Evolutionary conservation across 2,797 vertebrate genomes (phyloP).

Genomic region (Sarcophilus harrisii): DNA sequence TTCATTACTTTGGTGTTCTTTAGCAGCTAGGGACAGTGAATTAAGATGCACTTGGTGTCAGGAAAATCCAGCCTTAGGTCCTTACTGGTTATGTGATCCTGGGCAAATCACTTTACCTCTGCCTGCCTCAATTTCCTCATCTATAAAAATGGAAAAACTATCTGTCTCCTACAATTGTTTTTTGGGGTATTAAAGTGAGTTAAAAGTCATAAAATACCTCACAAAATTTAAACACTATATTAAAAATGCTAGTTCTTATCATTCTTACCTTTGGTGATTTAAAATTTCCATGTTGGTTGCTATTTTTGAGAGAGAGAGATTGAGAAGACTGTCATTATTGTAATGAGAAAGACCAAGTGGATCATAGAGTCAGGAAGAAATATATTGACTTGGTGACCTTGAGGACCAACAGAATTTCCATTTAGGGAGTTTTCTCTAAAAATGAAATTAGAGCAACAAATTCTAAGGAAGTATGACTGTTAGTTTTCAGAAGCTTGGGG

Average conservation of each 20-base stretch:
- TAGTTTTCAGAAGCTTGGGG: not conserved
- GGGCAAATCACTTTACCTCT: not conserved
- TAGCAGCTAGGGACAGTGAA: not conserved
- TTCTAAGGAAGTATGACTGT: not conserved
- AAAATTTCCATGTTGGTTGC: not conserved
- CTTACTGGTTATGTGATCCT: not conserved
- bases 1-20: not conserved
- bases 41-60: not conserved
- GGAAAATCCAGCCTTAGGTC: not conserved
- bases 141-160: not conserved
- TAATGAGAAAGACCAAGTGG: not conserved
- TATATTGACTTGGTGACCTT: not conserved
- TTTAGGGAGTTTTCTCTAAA: not conserved
- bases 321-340: not conserved
- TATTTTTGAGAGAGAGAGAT: not conserved
- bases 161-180: not conserved
- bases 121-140: not conserved
- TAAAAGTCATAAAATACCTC: not conserved
- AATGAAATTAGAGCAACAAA: not conserved
- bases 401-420: not conserved
- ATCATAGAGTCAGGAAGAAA: not conserved
- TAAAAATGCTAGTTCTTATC: not conserved
- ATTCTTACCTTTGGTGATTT: not conserved
- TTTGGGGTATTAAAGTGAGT: not conserved
- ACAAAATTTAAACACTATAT: not conserved